Evolutionary conservation across 2,113 vertebrate genomes (phyloP), one percentile per base, ranked within the genome.

Genomic region (Dasyornis broadbenti): DNA sequence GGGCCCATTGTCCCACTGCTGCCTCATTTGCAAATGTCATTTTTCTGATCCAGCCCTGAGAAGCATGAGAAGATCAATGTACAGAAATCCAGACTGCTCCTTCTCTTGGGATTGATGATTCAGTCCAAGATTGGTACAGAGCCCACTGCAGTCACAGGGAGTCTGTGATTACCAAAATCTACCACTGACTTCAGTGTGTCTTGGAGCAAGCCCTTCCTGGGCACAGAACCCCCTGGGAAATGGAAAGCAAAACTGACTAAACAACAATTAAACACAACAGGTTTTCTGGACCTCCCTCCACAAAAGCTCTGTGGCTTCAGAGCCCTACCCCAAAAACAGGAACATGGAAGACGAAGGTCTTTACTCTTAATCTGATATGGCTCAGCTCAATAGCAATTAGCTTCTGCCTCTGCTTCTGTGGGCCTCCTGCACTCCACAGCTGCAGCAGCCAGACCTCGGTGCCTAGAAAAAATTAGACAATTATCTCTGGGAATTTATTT

Each of bases 401-500:
- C 93, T 90, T 75, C 91, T 95, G 88, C 93, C 73, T 92, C 86
- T 90, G 94, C 95, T 97, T 95, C 95, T 91, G 93, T 96, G 95
- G 80, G 95, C 80, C 86, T 89, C 72, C 88, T 92, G 90, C 80
- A 31, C 93, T 53, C 60, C 90, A 57, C 77, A 92, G 95, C 92
- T 96, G 92, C 94, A 90, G 90, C 85, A 65, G 95, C 93, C 94
- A 94, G 87, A 66, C 53, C 80, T 75, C 59, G 50, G 75, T 94
- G 76, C 86, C 66, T 61, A 93, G 93, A 56, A 93, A 59, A 95
- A 92, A 92, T 68, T 79, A 87, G 81, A 89, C 89, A 75, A 84
- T 96, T 96, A 92, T 96, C 92, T 90, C 82, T 81, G 88, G 96
- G 95, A 97, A 84, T 96, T 96, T 68, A 96, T 92, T 96, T 96